Evolutionary conservation across 2,888 invertebrate species (phyloP).

Genomic region (Papilio elwesi): DNA sequence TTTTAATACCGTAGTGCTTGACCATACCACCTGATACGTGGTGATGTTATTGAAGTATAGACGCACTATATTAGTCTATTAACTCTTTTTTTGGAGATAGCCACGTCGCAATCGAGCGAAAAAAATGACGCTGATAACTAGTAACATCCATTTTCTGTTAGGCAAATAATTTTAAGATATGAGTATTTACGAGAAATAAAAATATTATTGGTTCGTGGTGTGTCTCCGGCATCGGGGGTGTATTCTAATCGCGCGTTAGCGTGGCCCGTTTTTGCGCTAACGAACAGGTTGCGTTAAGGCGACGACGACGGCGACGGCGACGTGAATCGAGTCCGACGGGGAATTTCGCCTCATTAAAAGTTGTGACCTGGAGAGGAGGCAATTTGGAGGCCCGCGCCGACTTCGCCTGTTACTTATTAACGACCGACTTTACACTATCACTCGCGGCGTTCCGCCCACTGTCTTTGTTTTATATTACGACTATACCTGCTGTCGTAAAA

Average conservation of each 20-base stretch:
- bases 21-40: no score
- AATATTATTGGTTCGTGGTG: constrained; percentile 55
- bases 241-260: constrained; percentile 84
- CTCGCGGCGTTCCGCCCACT: constrained; percentile 45
- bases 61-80: no score
- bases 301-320: constrained; percentile 60
- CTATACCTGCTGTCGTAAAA: constrained; percentile 17
- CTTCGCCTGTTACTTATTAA: constrained; percentile 75
- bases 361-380: constrained; percentile 81
- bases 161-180: neutral
- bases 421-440: constrained; percentile 74
- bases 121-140: no score
- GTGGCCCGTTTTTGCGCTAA: constrained; percentile 82
- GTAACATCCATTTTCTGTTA: neutral
- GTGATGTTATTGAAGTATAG: no score
- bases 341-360: constrained; percentile 85
- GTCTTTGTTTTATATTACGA: constrained; percentile 38
- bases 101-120: no score
- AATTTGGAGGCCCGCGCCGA: constrained; percentile 76
- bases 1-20: no score
- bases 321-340: constrained; percentile 70
- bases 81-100: no score
- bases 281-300: constrained; percentile 83
- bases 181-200: neutral
- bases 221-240: constrained; percentile 65